Percentiles rank a stretch among this genome's conserved stretches.
Evolutionary conservation across 2,888 invertebrate species (phyloP).

Genomic region (Yponomeuta sedellus): DNA sequence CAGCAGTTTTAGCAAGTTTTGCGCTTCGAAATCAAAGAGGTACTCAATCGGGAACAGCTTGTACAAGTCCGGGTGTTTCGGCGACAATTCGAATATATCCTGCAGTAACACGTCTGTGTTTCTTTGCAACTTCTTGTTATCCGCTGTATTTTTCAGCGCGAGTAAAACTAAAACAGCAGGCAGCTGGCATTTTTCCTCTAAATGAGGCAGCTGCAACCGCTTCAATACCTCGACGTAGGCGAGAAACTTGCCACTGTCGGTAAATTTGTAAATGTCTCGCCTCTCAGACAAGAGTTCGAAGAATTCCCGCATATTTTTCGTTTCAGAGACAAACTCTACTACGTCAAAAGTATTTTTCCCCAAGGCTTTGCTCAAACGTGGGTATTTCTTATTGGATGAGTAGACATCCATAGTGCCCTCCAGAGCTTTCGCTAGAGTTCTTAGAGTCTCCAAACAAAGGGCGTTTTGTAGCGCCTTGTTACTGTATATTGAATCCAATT

Average conservation of each 20-base stretch:
- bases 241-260: slow-evolving; percentile 32
- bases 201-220: slow-evolving; percentile 47
- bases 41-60: slow-evolving; percentile 52
- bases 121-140: slow-evolving; percentile 47
- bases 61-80: slow-evolving; percentile 58
- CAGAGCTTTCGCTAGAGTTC: slow-evolving; percentile 45
- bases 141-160: slow-evolving; percentile 49
- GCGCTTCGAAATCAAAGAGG: slow-evolving; percentile 53
- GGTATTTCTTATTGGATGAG: slow-evolving; percentile 12
- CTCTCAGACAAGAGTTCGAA: slow-evolving; percentile 34
- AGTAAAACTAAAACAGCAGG: slow-evolving; percentile 51
- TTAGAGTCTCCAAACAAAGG: slow-evolving; percentile 48
- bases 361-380: slow-evolving; percentile 42
- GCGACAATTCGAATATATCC: slow-evolving; percentile 54
- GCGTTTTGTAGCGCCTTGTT: slow-evolving; percentile 47
- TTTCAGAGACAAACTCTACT: slow-evolving; percentile 37
- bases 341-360: slow-evolving; percentile 49
- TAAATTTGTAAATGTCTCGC: slow-evolving; percentile 23
- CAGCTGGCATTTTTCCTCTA: slow-evolving; percentile 62
- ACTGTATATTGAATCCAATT: slow-evolving; percentile 36
- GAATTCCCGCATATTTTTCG: slow-evolving; percentile 34
- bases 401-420: slow-evolving; percentile 35
- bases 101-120: slow-evolving; percentile 46
- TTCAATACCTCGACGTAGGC: slow-evolving; percentile 47
- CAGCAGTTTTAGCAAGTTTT: slow-evolving; percentile 43